Conservation (phyloP, 1,140 invertebrate species). For the Drosophila sucinea region DNA sequence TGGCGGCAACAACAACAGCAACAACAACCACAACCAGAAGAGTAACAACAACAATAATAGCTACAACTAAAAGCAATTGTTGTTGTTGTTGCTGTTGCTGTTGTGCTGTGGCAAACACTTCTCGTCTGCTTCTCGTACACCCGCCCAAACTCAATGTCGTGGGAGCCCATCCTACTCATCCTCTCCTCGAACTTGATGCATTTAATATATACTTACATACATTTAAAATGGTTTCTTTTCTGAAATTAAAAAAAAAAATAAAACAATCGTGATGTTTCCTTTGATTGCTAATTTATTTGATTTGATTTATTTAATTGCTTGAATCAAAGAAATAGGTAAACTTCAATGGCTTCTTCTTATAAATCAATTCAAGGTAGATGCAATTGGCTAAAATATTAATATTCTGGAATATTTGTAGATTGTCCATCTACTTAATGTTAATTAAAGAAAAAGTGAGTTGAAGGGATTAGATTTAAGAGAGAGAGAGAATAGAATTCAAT, state of each 20-base stretch:
- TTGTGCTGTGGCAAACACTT: conserved; percentile 38
- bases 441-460: too few relatives aligned
- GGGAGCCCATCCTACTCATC: conserved; percentile 40
- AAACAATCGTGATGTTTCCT: too few relatives aligned
- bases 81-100: not conserved
- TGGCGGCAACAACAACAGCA: conserved; percentile 24
- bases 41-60: conserved; percentile 25
- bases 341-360: too few relatives aligned
- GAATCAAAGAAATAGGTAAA: too few relatives aligned
- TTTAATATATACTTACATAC: conserved; percentile 34
- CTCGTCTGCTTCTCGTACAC: conserved; percentile 44
- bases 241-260: not conserved
- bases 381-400: too few relatives aligned
- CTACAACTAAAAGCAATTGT: conserved; percentile 21
- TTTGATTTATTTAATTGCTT: too few relatives aligned
- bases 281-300: too few relatives aligned
- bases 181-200: conserved; percentile 37
- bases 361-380: too few relatives aligned
- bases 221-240: conserved; percentile 59
- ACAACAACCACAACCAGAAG: conserved; percentile 18
- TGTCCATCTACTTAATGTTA: too few relatives aligned
- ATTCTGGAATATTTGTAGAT: too few relatives aligned
- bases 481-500: too few relatives aligned
- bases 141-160: conserved; percentile 64
- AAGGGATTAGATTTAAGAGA: too few relatives aligned